Base-by-base conservation (phyloP, 2,797 vertebrate genomes). In the Helarctos malayanus region DNA sequence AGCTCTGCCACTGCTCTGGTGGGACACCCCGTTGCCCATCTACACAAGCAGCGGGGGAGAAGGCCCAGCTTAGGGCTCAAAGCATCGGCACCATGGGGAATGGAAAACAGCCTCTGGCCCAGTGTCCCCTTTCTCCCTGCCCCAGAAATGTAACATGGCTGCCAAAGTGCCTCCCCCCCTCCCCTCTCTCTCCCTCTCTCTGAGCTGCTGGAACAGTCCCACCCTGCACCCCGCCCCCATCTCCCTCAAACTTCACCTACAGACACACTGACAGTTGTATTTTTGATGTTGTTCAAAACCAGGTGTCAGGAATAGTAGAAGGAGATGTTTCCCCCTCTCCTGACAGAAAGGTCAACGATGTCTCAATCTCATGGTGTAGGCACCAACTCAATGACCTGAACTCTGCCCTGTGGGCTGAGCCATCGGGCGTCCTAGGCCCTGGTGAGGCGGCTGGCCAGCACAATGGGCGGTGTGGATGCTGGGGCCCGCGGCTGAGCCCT, bases 381-480 rank as follows among this genome's bases (percentile, higher is more conserved):
- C 56, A 35, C 71, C 49, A 47, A 68, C 4, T 21, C 81, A 75
- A 15, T 47, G n/a, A 35, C n/a, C 41, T 32, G n/a, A 41, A 47
- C 29, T 45, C 35, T 78, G 45, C 21, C 9, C 41, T 89, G 15
- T 0, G 23, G 15, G 13, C 16, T 32, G 56, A 65, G 41, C 52
- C 12, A 0, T 19, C 57, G 35, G n/a, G n/a, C 3, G 0, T n/a
- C 54, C 47, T 12, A 23, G 61, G 27, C 29, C n/a, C 35, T 4
- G 3, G 13, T 6, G 7, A 57, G 38, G 23, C 0, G 1, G 27
- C 15, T 56, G 25, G 71, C 14, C 6, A 19, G 68, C 27, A 5
- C 25, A 1, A 0, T 5, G 45, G 35, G 65, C 7, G 13, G 47
- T 3, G 5, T 29, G 68, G 35, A 38, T 3, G 0, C 29, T 4